Evolutionary conservation across 2,888 invertebrate species (phyloP).

Genomic region (Kuschelorhynchus macadamiae): DNA sequence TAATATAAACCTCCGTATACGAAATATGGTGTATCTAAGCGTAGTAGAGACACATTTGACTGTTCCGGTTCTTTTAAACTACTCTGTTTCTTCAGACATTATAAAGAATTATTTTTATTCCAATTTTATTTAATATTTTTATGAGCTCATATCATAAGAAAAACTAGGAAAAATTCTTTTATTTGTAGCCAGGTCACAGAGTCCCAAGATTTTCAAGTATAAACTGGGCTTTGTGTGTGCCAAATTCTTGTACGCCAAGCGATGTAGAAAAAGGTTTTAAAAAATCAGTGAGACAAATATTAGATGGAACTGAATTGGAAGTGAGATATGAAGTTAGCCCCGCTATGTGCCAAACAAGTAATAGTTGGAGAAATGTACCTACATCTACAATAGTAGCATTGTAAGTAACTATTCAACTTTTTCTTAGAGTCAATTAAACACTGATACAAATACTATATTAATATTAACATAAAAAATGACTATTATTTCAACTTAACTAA

Average conservation of each 20-base stretch:
- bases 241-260: constrained; percentile 72
- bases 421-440: too few species aligned
- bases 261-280: constrained; percentile 74
- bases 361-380: constrained; percentile 51
- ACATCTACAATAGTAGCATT: constrained; percentile 58
- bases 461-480: too few species aligned
- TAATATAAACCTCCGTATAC: too few species aligned
- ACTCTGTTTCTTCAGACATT: too few species aligned
- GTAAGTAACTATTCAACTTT: constrained; percentile 57
- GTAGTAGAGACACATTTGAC: too few species aligned
- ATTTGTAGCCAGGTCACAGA: constrained; percentile 77
- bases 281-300: constrained; percentile 69
- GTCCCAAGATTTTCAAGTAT: constrained; percentile 78
- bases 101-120: too few species aligned
- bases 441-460: too few species aligned
- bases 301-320: constrained; percentile 72
- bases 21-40: too few species aligned
- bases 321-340: constrained; percentile 73
- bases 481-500: too few species aligned
- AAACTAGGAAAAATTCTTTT: neutral
- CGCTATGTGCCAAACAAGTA: constrained; percentile 74
- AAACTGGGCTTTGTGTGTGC: constrained; percentile 80
- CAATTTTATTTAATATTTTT: too few species aligned
- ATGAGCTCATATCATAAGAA: too few species aligned
- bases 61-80: too few species aligned